Percentiles rank a stretch among this genome's conserved stretches.
These are phyloP conservation scores for Oryzaephilus surinamensis DNA, from an alignment of 1,140 invertebrate species.

Conservation along the genomic window DNA sequence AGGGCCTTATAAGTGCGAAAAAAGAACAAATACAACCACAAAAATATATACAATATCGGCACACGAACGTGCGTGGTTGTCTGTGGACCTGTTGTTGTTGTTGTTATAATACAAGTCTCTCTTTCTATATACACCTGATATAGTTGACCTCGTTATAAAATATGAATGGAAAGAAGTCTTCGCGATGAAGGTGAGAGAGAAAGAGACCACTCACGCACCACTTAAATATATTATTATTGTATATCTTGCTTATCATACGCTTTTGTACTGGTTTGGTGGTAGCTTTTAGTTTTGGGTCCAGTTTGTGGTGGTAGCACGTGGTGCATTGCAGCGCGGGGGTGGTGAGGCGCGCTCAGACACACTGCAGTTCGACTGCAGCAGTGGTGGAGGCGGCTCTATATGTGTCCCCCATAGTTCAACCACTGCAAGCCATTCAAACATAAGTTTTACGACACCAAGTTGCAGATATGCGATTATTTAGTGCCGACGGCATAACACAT, in stretches of 20 bases:
- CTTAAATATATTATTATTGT: neutral
- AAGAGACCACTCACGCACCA: conserved; percentile 6
- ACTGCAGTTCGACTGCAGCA: conserved; percentile 14
- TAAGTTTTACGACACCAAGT: conserved; percentile 5
- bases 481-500: conserved; percentile 6
- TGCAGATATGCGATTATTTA: conserved; percentile 14
- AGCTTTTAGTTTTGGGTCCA: conserved; percentile 1
- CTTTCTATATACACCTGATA: conserved; percentile 24
- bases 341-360: conserved; percentile 12
- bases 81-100: conserved; percentile 14
- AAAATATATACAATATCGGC: conserved; percentile 5
- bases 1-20: too few species aligned
- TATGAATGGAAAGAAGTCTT: conserved; percentile 23
- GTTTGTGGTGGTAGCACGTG: conserved; percentile 10
- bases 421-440: conserved; percentile 5
- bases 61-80: conserved; percentile 7
- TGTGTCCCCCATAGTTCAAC: too few species aligned
- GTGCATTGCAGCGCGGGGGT: conserved; percentile 23
- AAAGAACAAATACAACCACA: too few species aligned
- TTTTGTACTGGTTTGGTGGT: conserved; percentile 1
- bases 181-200: conserved; percentile 26
- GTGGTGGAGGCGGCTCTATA: conserved; percentile 7
- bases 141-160: conserved; percentile 27
- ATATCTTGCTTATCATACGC: neutral
- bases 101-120: too few species aligned